Base-by-base conservation (phyloP, 2,113 vertebrate genomes). In the Vicugna pacos region DNA sequence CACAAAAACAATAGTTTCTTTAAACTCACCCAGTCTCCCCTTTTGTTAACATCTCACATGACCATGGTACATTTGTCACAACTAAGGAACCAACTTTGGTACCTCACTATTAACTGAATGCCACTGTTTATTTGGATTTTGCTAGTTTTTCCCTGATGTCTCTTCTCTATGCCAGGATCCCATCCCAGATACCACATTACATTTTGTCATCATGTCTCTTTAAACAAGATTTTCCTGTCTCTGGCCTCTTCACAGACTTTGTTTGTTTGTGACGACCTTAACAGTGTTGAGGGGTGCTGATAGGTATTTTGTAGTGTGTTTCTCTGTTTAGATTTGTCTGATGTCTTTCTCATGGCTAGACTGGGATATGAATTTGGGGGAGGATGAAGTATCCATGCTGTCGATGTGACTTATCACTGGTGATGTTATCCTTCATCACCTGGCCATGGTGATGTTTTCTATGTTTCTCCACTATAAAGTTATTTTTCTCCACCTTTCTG, bases 271-370 rank as follows among this genome's bases (percentile, higher is more conserved):
- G 50, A 83, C 86, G 32, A 84, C 56, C 48, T 72, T 82, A 15
- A 42, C 16, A 69, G n/a, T 88, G 87, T 89, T 56, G 52, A 88
- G 56, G 62, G 35, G 46, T 38, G 32, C 80, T 73, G 14, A 42
- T 70, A 48, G 72, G 35, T 84, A 17, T 73, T 93, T 81, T 91
- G 32, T 52, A 56, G 62, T 81, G 24, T 81, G 46, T 79, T 72
- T 92, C 50, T 89, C 58, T 58, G 0, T 69, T 62, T 76, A 12
- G 19, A 7, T 70, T 35, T 83, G 19, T 75, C 52, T 91, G 6
- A 30, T 86, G 52, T 48, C 94, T 95, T 94, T 42, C 83, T 87
- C 17, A 13, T 56, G 46, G 50, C 87, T 96, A 79, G 24, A 81
- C 13, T 50, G 19, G 26, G 38, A 56, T 60, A 30, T 4, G 35